Evolutionary conservation across 2,888 invertebrate species (phyloP).

Genomic region (Podotricha telesiphe): DNA sequence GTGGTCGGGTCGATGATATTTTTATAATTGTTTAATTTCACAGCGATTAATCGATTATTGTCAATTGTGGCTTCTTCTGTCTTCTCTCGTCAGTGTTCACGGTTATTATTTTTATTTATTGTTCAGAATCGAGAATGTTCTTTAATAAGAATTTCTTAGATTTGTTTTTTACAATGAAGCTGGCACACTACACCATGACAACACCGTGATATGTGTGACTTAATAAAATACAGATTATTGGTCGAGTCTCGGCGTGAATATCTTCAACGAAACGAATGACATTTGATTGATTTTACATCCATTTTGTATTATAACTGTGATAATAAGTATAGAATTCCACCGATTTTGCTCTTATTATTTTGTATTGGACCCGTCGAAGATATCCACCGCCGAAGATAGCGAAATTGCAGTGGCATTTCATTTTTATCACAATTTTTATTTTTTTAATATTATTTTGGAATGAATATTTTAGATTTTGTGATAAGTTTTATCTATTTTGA

Average conservation of each 20-base stretch:
- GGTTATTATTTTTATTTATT: slow-evolving; percentile 10
- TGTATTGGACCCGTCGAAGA: slow-evolving; percentile 69
- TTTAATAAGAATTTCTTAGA: slow-evolving; percentile 25
- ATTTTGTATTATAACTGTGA: slow-evolving; percentile 82
- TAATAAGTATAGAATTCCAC: slow-evolving; percentile 81
- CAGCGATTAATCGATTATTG: neutral
- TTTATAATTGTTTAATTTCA: slow-evolving; percentile 5
- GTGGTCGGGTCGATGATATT: neutral
- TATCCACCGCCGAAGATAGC: slow-evolving; percentile 69
- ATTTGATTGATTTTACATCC: slow-evolving; percentile 70
- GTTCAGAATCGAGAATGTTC: slow-evolving; percentile 24
- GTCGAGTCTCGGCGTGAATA: slow-evolving; percentile 74
- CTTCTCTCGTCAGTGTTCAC: slow-evolving; percentile 15
- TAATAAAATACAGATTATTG: slow-evolving; percentile 21
- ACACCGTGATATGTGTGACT: slow-evolving; percentile 45
- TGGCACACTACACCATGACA: slow-evolving; percentile 59
- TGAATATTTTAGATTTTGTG: slow-evolving; percentile 67
- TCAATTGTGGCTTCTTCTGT: neutral
- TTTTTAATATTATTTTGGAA: slow-evolving; percentile 68
- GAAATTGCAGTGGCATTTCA: slow-evolving; percentile 60
- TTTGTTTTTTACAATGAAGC: slow-evolving; percentile 23
- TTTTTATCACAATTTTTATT: slow-evolving; percentile 75
- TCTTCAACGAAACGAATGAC: slow-evolving; percentile 75
- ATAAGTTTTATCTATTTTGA: slow-evolving; percentile 69
- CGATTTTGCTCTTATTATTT: slow-evolving; percentile 72